These are phyloP conservation scores for Hemicordylus capensis DNA, from an alignment of 2,113 vertebrate species.

Conservation along the genomic window DNA sequence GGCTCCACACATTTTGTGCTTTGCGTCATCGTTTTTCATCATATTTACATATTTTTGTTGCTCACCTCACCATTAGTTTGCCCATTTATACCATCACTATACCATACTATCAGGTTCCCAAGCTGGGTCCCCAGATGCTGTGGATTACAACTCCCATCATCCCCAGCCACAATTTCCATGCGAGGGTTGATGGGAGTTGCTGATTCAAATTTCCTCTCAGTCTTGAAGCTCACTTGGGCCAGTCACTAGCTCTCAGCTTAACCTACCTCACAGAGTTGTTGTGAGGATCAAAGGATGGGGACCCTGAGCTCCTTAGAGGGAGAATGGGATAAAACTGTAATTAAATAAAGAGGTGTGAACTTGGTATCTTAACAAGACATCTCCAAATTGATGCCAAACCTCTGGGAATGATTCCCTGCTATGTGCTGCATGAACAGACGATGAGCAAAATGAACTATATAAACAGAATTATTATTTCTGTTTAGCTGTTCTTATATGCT, in stretches of 20 bases:
- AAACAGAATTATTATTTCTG: background rate
- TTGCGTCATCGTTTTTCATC: background rate
- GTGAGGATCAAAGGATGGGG: background rate
- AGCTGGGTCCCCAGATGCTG: too few species aligned
- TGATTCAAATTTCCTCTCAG: too few species aligned
- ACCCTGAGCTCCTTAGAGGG: background rate
- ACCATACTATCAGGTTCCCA: too few species aligned
- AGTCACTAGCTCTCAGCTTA: background rate
- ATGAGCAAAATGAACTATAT: background rate
- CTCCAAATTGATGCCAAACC: background rate
- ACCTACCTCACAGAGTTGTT: background rate
- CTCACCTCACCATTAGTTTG: background rate
- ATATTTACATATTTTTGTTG: background rate
- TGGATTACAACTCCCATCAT: too few species aligned
- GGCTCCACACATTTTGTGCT: background rate
- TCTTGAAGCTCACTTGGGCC: too few species aligned
- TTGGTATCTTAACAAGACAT: background rate
- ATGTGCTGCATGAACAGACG: accelerated
- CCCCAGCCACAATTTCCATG: too few species aligned
- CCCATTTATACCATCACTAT: background rate
- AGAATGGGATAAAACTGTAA: background rate
- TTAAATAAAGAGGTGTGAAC: background rate
- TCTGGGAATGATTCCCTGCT: background rate
- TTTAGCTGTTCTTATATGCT: background rate
- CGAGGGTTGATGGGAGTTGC: too few species aligned